phyloP scores from a whole-genome alignment of 2,888 invertebrate species.

The Tetramorium bicarinatum region DNA sequence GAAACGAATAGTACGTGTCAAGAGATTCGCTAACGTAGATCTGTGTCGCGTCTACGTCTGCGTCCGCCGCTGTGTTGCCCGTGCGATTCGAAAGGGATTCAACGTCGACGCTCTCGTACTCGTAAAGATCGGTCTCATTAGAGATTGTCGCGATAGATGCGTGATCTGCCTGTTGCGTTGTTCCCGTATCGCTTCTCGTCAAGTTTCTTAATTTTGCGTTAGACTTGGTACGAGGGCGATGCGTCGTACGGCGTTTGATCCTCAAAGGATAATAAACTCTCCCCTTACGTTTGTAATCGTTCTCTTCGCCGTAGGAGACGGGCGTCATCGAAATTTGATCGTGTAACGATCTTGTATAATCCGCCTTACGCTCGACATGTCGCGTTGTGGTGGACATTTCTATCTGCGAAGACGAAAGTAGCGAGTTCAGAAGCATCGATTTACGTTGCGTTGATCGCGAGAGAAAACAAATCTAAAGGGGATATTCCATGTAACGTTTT shows the following conservation, averaged over 20 bases:
- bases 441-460: too few species aligned
- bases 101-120: neutral
- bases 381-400: neutral
- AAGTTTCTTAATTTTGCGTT: neutral
- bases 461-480: too few species aligned
- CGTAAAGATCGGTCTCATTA: neutral
- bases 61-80: neutral
- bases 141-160: neutral
- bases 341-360: neutral
- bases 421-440: neutral
- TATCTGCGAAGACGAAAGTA: neutral
- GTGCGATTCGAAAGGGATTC: neutral
- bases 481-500: too few species aligned
- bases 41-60: neutral
- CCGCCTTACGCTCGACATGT: neutral
- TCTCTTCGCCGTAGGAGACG: neutral
- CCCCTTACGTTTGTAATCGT: neutral
- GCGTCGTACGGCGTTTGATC: neutral
- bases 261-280: neutral
- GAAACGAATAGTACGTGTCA: constrained; percentile 69
- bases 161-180: neutral
- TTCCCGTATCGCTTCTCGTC: neutral
- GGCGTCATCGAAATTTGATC: neutral
- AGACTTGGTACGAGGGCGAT: neutral
- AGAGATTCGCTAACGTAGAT: neutral